Evolutionary conservation across 2,888 invertebrate genomes (phyloP), one percentile per base, ranked within the genome.

Genomic region (Limulus polyphemus): DNA sequence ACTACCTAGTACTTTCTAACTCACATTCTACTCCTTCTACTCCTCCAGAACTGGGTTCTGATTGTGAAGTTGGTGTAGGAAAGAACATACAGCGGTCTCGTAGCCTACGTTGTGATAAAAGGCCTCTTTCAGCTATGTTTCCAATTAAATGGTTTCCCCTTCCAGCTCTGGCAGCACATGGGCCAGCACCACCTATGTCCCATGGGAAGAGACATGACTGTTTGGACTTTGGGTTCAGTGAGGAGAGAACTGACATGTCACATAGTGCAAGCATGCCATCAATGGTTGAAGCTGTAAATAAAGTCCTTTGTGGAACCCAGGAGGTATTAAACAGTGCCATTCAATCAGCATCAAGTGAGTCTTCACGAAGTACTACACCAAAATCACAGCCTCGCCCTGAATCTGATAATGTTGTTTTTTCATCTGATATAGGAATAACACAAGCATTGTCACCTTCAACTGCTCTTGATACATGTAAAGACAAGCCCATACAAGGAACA

Each of bases 211-310:
- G 32, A 32, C 32, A 32, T 32, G 32, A 32, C 32, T 32, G 32
- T 32, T 32, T 32, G 32, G 32, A 32, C 32, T 32, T 32, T 32
- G 32, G 32, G 32, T 32, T 32, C 32, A 32, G 32, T 14, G 10
- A 16, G 54, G 12, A 57, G 12, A 50, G 50, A 47, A 16, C 13
- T 47, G 49, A 57, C 12, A 64, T 56, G 55, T 49, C 56, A 11
- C 61, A 60, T 13, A 67, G 67, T 50, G 60, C 61, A 13, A 67
- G 68, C 49, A 65, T 65, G 14, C 68, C 68, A 17, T 67, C 66
- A 14, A 65, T 67, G 47, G 64, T 68, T 4, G 68, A 66, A 57
- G 66, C 68, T 17, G 67, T 68, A 32, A 67, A 67, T 52, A 57
- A 61, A 50, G 67, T 67, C 11, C 65, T 67, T 17, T 65, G 65